Base-by-base conservation (phyloP, 2,113 vertebrate species). In the Columba livia region DNA sequence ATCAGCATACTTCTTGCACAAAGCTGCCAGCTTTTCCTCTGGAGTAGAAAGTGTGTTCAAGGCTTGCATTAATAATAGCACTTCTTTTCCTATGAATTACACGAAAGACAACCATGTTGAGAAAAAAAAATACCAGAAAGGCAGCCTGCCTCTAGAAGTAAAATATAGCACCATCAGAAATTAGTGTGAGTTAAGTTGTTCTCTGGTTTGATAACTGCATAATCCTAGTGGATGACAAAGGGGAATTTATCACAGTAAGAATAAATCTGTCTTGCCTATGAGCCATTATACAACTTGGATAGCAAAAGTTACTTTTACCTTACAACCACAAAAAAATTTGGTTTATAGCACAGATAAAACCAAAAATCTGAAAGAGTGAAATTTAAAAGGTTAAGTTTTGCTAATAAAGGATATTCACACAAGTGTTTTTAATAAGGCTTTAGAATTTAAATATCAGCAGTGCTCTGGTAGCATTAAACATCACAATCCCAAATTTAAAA, bases 1-100 rank as follows among this genome's bases (percentile, higher is more conserved):
- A 97, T 99, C 99, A 71, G 99, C 99, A 85, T 99, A 99, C 96
- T 99, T 99, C 98, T 99, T 99, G 98, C 99, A 99, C 94, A 99
- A 97, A 94, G 99, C 99, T 82, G 99, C 99, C 92, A 99, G 97
- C 91, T 99, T 99, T 97, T 99, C 99, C 93, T 99, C 99, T 40
- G 99, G 99, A 84, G 99, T 99, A 85, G 98, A 97, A 51, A 99
- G 98, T 5, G 99, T 98, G 90, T 99, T 99, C 94, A 99, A 98
- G 31, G 99, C 99, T 97, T 99, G 99, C 99, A 99, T 99, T 97
- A 99, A 88, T 94, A 99, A 97, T 62, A 99, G 96, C 34, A 99
- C 99, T 98, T 99, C 99, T 98, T 99, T 99, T 89, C 99, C 99
- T 99, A 81, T 36, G 40, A 96, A 96, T 62, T 93, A 96, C 97